phyloP scores from a whole-genome alignment of 1,140 invertebrate genomes.

The Drosophila navojoa region DNA sequence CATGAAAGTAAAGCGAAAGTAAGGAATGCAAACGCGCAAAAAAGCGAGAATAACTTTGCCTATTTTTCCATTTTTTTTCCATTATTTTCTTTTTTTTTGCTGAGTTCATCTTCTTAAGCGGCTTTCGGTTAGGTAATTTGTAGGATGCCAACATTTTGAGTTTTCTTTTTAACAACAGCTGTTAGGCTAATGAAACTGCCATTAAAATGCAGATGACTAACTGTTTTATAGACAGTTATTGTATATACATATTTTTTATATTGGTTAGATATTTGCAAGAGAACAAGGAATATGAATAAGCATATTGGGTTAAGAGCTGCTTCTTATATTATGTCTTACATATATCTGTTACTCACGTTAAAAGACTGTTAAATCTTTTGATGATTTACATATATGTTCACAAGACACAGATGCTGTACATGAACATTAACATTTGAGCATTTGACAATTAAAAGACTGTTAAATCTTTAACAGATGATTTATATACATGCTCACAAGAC shows the following conservation, averaged over 20 bases:
- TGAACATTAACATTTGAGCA: no score
- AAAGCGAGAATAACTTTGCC: slow-evolving; percentile 20
- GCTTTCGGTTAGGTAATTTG: neutral
- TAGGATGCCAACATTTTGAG: neutral
- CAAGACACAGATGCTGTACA: no score
- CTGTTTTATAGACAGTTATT: neutral
- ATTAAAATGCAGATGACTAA: neutral
- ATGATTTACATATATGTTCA: no score
- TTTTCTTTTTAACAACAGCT: neutral
- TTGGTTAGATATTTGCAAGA: neutral
- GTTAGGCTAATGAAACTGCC: neutral
- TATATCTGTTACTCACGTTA: no score
- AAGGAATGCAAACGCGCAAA: slow-evolving; percentile 10
- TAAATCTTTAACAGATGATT: no score
- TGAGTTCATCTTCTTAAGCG: slow-evolving; percentile 3
- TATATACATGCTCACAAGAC: no score
- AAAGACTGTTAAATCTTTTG: no score
- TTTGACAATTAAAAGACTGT: no score
- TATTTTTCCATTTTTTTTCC: neutral
- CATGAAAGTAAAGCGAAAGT: slow-evolving; percentile 35
- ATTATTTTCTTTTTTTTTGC: neutral
- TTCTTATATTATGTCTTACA: no score
- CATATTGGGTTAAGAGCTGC: neutral
- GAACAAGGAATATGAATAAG: neutral
- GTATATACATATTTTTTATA: no score